phyloP scores from a whole-genome alignment of 2,113 vertebrate genomes.

The Merops nubicus region DNA sequence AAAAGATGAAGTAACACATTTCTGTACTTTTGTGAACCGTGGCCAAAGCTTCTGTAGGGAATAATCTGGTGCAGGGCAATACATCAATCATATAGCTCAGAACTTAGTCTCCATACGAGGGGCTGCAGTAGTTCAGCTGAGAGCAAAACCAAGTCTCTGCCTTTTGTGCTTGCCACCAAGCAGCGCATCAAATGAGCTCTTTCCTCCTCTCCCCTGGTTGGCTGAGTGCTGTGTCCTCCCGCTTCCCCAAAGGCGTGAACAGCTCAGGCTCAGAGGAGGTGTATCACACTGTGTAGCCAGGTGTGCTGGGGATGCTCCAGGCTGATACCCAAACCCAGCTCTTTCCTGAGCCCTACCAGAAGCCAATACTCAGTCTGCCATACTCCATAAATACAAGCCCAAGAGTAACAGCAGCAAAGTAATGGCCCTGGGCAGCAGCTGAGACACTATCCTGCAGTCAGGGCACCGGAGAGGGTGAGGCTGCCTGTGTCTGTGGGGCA shows the following conservation, averaged over 20 bases:
- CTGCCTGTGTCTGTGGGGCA: rapidly evolving
- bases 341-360: not conserved
- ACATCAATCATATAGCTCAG: not conserved
- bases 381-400: not conserved
- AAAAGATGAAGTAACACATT: not conserved
- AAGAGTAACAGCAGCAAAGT: not conserved
- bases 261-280: not conserved
- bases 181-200: not conserved
- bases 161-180: rapidly evolving
- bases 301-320: not conserved
- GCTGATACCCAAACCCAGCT: not conserved
- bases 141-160: not conserved
- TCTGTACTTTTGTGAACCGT: not conserved
- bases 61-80: not conserved
- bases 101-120: not conserved
- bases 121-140: not conserved
- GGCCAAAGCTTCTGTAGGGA: not conserved
- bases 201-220: not conserved
- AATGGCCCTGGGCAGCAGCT: not conserved
- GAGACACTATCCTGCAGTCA: not conserved
- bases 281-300: too few relatives aligned
- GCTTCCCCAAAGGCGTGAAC: not conserved
- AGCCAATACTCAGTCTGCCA: not conserved
- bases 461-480: not conserved
- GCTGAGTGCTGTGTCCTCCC: not conserved